Evolutionary conservation across 1,140 invertebrate species (phyloP).

Genomic region (Cylas formicarius): DNA sequence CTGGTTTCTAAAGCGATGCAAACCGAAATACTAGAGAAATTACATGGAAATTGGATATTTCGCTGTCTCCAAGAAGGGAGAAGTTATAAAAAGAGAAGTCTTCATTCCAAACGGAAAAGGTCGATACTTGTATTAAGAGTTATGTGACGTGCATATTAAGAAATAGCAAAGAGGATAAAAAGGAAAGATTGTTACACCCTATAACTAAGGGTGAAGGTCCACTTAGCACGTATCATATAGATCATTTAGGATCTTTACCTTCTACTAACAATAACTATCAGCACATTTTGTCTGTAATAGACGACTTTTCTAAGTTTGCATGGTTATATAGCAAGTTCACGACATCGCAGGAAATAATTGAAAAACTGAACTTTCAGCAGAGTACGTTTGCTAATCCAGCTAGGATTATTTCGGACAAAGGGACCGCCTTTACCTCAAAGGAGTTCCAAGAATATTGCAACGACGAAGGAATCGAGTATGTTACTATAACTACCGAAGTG

Average conservation of each 20-base stretch:
- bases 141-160: constrained; percentile 40
- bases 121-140: constrained; percentile 33
- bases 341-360: constrained; percentile 14
- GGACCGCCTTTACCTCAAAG: constrained; percentile 37
- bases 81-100: constrained; percentile 37
- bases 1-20: constrained; percentile 22
- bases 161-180: constrained; percentile 40
- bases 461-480: constrained; percentile 26
- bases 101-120: constrained; percentile 37
- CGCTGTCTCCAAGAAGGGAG: constrained; percentile 36
- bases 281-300: constrained; percentile 39
- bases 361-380: neutral
- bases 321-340: constrained; percentile 29
- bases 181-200: constrained; percentile 35
- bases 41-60: constrained; percentile 27
- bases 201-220: constrained; percentile 27
- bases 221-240: constrained; percentile 34
- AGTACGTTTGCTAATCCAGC: constrained; percentile 35
- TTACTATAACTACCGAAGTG: constrained; percentile 31
- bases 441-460: constrained; percentile 29
- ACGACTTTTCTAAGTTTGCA: constrained; percentile 42
- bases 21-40: constrained; percentile 22
- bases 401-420: constrained; percentile 34
- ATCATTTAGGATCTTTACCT: constrained; percentile 39
- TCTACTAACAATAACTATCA: constrained; percentile 38